These are phyloP conservation scores for Anodontia alba DNA, from an alignment of 2,888 invertebrate species.

Conservation along the genomic window DNA sequence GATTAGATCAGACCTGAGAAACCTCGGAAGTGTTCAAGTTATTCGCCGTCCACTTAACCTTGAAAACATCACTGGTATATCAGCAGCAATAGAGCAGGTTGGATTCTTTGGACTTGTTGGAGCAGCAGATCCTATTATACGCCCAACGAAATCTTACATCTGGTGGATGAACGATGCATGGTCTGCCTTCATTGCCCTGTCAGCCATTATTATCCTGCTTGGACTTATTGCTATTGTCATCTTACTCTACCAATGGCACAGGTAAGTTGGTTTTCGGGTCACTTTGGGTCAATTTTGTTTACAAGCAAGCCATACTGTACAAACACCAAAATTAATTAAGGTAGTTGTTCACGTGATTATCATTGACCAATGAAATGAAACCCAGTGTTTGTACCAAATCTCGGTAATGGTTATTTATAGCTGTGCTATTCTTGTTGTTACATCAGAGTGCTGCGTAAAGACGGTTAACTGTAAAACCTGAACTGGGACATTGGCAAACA, in stretches of 20 bases:
- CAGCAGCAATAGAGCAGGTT: conserved; percentile 38
- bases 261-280: too few relatives aligned
- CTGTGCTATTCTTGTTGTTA: too few relatives aligned
- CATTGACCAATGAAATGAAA: too few relatives aligned
- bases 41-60: conserved; percentile 59
- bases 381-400: too few relatives aligned
- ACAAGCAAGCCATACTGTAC: too few relatives aligned
- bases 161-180: conserved; percentile 88
- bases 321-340: too few relatives aligned
- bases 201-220: conserved; percentile 93
- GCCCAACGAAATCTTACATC: conserved; percentile 70
- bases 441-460: too few relatives aligned
- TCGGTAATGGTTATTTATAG: too few relatives aligned
- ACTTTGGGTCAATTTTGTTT: too few relatives aligned
- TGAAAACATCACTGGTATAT: conserved; percentile 51
- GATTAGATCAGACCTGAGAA: conserved; percentile 19
- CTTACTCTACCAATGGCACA: conserved; percentile 96
- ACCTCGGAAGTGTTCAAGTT: conserved; percentile 35
- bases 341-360: too few relatives aligned
- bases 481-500: too few relatives aligned
- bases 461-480: too few relatives aligned
- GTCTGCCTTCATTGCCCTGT: conserved; percentile 94
- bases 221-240: conserved; percentile 95
- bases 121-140: conserved; percentile 26
- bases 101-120: not conserved